Conservation (phyloP, 2,888 invertebrate genomes). For the Melieria crassipennis region DNA sequence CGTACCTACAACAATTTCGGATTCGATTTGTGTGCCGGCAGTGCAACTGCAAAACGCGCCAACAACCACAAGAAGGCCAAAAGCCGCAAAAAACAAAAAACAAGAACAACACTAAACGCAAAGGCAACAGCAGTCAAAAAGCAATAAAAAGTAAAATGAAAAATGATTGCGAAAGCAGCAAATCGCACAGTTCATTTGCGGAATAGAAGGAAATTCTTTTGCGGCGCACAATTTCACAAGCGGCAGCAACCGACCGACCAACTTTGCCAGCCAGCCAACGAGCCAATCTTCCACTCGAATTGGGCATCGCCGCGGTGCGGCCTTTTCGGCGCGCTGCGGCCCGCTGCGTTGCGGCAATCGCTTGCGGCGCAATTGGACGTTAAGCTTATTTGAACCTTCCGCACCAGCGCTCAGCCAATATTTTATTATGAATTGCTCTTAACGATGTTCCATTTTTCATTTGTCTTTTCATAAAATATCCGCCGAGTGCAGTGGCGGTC, state of each 20-base stretch:
- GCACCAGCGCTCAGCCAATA: conserved; percentile 45
- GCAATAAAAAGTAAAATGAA: conserved; percentile 30
- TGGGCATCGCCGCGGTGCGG: conserved; percentile 9
- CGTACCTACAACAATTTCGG: conserved; percentile 11
- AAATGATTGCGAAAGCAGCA: conserved; percentile 34
- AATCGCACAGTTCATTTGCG: conserved; percentile 25
- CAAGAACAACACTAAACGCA: conserved; percentile 25
- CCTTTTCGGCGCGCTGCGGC: conserved; percentile 39
- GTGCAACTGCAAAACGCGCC: not conserved
- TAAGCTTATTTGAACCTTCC: conserved; percentile 51
- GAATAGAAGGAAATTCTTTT: conserved; percentile 30
- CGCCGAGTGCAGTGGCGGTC: no score
- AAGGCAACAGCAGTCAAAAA: conserved; percentile 22
- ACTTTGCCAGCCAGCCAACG: conserved; percentile 2
- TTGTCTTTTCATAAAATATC: conserved; percentile 64
- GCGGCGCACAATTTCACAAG: conserved; percentile 31
- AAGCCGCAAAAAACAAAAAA: conserved; percentile 34
- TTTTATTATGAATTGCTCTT: conserved; percentile 66
- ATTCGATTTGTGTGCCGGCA: conserved; percentile 9
- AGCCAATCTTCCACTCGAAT: not conserved
- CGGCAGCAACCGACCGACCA: conserved; percentile 26
- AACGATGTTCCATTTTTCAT: conserved; percentile 66
- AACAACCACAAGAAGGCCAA: conserved; percentile 7
- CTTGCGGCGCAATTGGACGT: conserved; percentile 33
- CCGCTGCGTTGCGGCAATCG: conserved; percentile 25